Base-by-base conservation (phyloP, 2,888 invertebrate genomes). In the Sylvicola cinctus region DNA sequence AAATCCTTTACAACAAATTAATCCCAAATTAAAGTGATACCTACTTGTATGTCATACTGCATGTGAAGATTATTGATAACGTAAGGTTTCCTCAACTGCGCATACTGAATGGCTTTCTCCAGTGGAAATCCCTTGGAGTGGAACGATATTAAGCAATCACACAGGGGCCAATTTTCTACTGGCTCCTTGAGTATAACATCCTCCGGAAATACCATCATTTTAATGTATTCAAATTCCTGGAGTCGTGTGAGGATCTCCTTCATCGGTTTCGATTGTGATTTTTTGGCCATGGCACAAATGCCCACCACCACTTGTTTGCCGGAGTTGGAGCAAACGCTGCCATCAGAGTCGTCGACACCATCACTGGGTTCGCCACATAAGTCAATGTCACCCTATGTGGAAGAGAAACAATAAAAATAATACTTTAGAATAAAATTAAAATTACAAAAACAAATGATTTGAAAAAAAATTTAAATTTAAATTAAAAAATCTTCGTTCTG, bases 251-350 rank as follows among this genome's bases (percentile, higher is more conserved):
- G 70, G 47, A 99, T 99, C 61, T 96, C 96, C 52, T 84, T 84
- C 98, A 99, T 99, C 11, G 98, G 98, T 60, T 95, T 96, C 42
- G 95, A 93, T 53, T 90, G 85, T 26, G 95, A 91, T 61, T 99
- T 99, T 62, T 98, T 96, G 50, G 87, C 83, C 98, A 99, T 99
- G 44, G 98, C 96, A 66, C 98, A 99, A 39, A 99, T 81, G 41
- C 98, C 98, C 47, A 99, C 91, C 54, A 91, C 70, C 47, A 98
- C 90, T 52, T 91, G 85, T 58, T 87, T 87, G 48, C 78, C 79
- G 53, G 63, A 69, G 44, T 50, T 55, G 15, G 58, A 56, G 16
- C 54, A 55, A 28, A 49, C 64, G 60, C 69, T 69, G 44, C 63
- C 62, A 43, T 68, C 66, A 12, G 65, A 62, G 42, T 70, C 70